phyloP scores from a whole-genome alignment of 2,113 vertebrate genomes.

The Pogona vitticeps region DNA sequence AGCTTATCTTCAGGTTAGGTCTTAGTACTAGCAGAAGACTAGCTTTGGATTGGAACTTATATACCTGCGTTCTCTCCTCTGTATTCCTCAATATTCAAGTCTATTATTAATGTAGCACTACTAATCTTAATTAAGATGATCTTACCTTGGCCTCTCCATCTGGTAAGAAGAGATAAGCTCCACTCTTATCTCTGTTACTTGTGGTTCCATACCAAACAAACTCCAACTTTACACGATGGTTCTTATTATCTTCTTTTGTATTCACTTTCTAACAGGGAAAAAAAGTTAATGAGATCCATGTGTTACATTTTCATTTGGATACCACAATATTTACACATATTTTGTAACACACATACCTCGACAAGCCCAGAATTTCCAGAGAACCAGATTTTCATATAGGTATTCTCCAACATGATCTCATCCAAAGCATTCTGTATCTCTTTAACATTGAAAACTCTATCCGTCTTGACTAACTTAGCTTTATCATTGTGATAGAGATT shows the following conservation, averaged over 20 bases:
- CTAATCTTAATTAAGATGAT: neutral
- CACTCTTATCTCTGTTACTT: constrained; percentile 87
- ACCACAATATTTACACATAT: neutral
- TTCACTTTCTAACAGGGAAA: constrained; percentile 78
- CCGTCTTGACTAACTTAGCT: constrained; percentile 46
- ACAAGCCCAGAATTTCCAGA: constrained; percentile 82
- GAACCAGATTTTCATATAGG: constrained; percentile 82
- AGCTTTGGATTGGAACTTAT: neutral
- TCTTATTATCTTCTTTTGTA: constrained; percentile 78
- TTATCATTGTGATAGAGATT: constrained; percentile 66
- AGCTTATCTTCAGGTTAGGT: no score
- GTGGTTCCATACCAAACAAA: constrained; percentile 93
- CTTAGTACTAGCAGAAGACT: neutral
- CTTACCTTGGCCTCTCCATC: constrained; percentile 86
- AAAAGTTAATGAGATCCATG: constrained; percentile 10
- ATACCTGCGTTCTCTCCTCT: neutral
- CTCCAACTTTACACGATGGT: constrained; percentile 79
- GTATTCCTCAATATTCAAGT: neutral
- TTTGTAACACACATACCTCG: constrained; percentile 77
- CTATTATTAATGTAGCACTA: neutral
- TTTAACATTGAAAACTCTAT: constrained; percentile 80
- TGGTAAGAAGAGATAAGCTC: constrained; percentile 92
- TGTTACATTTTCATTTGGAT: neutral
- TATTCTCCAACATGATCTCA: constrained; percentile 82
- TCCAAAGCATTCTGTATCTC: constrained; percentile 60